These are phyloP conservation scores for Ochotona princeps DNA, from an alignment of 2,113 vertebrate species.

Conservation along the genomic window DNA sequence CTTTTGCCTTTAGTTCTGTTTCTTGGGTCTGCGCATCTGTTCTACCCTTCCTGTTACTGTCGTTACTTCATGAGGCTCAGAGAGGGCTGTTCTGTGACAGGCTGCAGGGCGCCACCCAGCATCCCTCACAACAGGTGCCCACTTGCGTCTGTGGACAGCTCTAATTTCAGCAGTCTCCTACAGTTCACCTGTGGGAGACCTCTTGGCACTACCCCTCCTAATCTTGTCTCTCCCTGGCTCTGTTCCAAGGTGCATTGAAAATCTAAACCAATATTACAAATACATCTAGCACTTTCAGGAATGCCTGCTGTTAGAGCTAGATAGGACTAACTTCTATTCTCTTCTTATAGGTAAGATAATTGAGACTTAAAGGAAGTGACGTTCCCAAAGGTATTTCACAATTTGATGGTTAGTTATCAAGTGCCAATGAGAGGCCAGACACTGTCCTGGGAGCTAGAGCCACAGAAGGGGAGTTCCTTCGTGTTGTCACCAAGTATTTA, in stretches of 20 bases:
- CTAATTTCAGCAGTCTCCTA: background rate
- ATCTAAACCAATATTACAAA: background rate
- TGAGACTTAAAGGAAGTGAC: background rate
- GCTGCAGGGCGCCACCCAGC: background rate
- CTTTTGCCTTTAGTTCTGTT: background rate
- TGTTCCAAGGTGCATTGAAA: background rate
- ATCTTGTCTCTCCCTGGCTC: background rate
- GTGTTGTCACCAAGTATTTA: background rate
- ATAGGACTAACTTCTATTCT: background rate
- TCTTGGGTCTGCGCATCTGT: background rate
- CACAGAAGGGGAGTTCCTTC: background rate
- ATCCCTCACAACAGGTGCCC: background rate
- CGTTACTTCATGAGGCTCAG: background rate
- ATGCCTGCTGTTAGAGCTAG: background rate
- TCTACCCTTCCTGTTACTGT: background rate
- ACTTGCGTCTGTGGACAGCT: background rate
- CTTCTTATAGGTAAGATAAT: background rate
- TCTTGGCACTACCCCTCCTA: background rate
- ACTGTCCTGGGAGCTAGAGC: background rate
- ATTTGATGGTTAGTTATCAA: background rate
- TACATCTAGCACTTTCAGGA: background rate
- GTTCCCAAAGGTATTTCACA: background rate
- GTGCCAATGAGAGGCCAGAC: background rate
- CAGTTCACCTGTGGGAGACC: background rate
- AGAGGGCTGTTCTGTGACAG: background rate